phyloP scores from a whole-genome alignment of 2,888 invertebrate species.

The Pristionchus fissidentatus region DNA sequence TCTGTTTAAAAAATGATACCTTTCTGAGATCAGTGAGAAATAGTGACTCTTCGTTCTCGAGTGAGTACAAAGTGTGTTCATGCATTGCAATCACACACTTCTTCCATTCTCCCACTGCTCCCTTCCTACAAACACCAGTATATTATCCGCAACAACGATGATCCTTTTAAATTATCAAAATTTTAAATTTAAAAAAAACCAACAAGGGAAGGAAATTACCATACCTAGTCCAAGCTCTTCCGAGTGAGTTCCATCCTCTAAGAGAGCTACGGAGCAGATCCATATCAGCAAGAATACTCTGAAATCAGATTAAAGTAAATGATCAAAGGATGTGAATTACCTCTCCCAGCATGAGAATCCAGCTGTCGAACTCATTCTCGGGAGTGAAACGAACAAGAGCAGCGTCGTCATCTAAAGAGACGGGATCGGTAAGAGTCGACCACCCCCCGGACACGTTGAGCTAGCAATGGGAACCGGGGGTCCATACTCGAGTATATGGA shows the following conservation, averaged over 20 bases:
- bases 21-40: conserved; percentile 42
- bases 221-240: conserved; percentile 36
- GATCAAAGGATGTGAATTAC: conserved; percentile 48
- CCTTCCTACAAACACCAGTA: neutral
- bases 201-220: neutral
- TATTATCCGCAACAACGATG: neutral
- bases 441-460: no score
- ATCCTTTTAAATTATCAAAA: neutral
- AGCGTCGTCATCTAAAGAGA: conserved; percentile 39
- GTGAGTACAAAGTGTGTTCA: conserved; percentile 34
- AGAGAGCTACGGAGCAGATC: conserved; percentile 42
- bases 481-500: neutral
- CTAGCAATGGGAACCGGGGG: no score
- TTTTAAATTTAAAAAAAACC: neutral
- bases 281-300: conserved; percentile 41
- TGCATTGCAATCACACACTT: conserved; percentile 23
- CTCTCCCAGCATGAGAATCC: conserved; percentile 63
- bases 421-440: no score
- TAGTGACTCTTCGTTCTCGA: conserved; percentile 30
- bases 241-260: conserved; percentile 39
- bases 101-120: conserved; percentile 39
- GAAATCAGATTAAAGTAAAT: neutral
- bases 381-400: conserved; percentile 53
- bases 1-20: neutral
- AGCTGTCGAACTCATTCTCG: conserved; percentile 58